Base-by-base conservation (phyloP, 2,113 vertebrate genomes). In the Pseudolaguvia tuberculata region DNA sequence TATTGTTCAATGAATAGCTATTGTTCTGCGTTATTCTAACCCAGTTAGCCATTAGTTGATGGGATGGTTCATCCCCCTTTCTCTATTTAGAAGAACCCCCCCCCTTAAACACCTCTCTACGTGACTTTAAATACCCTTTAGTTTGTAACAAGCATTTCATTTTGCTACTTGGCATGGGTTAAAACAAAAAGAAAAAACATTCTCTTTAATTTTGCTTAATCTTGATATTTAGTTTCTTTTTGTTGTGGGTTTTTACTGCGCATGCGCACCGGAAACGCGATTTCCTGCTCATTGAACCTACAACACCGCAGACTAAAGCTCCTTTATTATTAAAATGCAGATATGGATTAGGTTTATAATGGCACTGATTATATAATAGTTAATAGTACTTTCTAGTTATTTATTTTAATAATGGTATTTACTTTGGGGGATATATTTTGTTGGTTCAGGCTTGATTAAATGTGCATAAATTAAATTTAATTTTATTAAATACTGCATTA, bases 241-340 rank as follows among this genome's bases (percentile, higher is more conserved):
- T 50, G 42, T n/a, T 29, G 1, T 18, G 39, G 4, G 39, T 66
- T 18, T 18, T 1, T 5, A 48, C 21, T 9, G 69, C 31, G 31
- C 52, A 71, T 2, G 31, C 53, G 69, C 35, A 20, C 53, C 69
- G 69, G 69, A 71, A 56, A 21, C 52, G 35, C 35, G 39, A 39
- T 55, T 55, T 56, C 53, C 55, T 58, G 21, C 13, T 55, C 8
- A 15, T 35, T 35, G 68, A 35, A n/a, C n/a, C n/a, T n/a, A n/a
- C n/a, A n/a, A 4, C 51, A 29, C 67, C 21, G 62, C 14, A 65
- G 1, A 45, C 2, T 15, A 7, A 1, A 25, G 39, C 39, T 15
- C 2, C n/a, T 15, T 66, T 8, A 18, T 65, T 25, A 18, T 10
- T 25, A 0, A 25, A 17, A 25, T 14, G 5, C 5, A 7, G 9